Evolutionary conservation across 2,797 vertebrate species (phyloP).

Genomic region (Coreius guichenoti): DNA sequence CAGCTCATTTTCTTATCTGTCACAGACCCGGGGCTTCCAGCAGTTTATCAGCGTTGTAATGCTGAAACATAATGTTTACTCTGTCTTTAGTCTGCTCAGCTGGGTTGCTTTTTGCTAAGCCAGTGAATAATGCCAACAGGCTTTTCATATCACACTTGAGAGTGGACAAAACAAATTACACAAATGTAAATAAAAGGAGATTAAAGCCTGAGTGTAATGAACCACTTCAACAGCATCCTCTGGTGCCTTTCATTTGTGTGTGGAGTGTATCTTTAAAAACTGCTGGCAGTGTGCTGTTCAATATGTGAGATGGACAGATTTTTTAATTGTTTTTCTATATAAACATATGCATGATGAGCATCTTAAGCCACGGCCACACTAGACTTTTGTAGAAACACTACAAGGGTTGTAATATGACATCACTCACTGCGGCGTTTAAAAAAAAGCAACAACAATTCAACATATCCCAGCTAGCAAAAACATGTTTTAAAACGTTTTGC

Average conservation of each 20-base stretch:
- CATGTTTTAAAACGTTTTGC: neutral
- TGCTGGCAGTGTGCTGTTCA: neutral
- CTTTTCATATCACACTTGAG: conserved; percentile 56
- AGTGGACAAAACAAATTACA: conserved; percentile 50
- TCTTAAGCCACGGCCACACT: neutral
- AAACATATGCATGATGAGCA: neutral
- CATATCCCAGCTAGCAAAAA: neutral
- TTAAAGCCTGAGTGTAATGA: conserved; percentile 38
- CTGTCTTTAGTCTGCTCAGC: conserved; percentile 35
- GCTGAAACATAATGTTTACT: conserved; percentile 40
- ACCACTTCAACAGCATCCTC: conserved; percentile 26
- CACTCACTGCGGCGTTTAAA: neutral
- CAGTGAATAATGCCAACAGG: conserved; percentile 28
- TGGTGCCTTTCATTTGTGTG: conserved; percentile 36
- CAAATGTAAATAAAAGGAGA: conserved; percentile 51
- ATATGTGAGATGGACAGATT: neutral
- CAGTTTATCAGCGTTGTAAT: conserved; percentile 45
- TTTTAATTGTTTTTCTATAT: conserved; percentile 5
- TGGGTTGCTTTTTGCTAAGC: conserved; percentile 36
- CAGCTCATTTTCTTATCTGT: conserved; percentile 51
- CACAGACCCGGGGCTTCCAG: conserved; percentile 29
- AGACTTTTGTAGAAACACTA: neutral
- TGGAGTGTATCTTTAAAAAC: conserved; percentile 8
- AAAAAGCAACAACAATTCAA: no score
- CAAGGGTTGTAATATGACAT: neutral